Base-by-base conservation (phyloP, 1,140 invertebrate species). In the Lysiphlebus fabarum region DNA sequence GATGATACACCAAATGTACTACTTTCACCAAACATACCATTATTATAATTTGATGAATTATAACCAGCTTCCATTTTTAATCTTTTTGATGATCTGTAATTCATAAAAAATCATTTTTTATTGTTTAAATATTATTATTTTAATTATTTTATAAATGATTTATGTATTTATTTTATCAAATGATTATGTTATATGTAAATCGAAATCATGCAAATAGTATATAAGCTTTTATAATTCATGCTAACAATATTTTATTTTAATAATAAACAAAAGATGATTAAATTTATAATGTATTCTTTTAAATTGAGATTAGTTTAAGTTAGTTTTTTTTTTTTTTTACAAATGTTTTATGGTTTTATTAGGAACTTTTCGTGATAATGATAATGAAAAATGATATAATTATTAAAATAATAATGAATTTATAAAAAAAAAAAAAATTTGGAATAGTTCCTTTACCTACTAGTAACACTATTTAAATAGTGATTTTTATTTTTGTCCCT, bases 41-140 rank as follows among this genome's bases (percentile, higher is more conserved):
- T 51, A 58, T 80, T 77, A 49, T 74, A 67, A 67, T 64, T 64
- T 45, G 76, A 73, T 34, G 76, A 77, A 66, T 75, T 77, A 64
- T 81, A 80, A 48, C 82, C 83, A 50, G 83, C 83, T 63, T 85
- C 84, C 78, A 84, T 82, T 77, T 85, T 85, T 61, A 85, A 66
- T 63, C 79, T 77, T 73, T 85, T 85, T n/a, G 84, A 85, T 53
- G 84, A 86, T 64, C 84, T 85, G 70, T 45, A 81, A 81, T 53
- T 50, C 14, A 36, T 48, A 7, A 36, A 40, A 14, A 12, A 44
- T 37, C 53, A 41, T 54, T 36, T 51, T 12, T 50, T 56, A 41
- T 17, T 43, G 6, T 41, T 7, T 11, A 44, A 8, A 2, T 26
- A 33, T 42, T 34, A 33, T 43, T 43, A 8, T 41, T 40, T 14